phyloP scores from a whole-genome alignment of 2,797 vertebrate species.

The Aplochiton taeniatus region DNA sequence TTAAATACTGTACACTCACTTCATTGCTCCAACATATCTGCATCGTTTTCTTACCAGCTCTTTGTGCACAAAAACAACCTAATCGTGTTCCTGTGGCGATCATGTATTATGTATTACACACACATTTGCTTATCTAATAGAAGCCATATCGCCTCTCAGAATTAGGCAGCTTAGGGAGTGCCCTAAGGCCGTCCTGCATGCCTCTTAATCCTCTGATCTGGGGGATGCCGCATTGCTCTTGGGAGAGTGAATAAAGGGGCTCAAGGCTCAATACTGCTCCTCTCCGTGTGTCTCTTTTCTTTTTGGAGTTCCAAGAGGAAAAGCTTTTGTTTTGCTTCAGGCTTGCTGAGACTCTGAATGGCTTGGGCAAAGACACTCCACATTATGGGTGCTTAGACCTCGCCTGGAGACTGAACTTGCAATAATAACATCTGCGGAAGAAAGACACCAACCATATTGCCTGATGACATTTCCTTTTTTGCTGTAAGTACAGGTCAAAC shows the following conservation, averaged over 20 bases:
- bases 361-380: constrained; percentile 31
- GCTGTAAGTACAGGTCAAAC: constrained; percentile 33
- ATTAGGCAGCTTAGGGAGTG: constrained; percentile 53
- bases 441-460: constrained; percentile 29
- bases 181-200: constrained; percentile 29
- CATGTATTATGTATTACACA: constrained; percentile 61
- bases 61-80: constrained; percentile 45
- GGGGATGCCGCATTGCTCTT: constrained; percentile 45
- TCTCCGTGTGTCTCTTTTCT: constrained; percentile 23
- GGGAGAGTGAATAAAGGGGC: constrained; percentile 43
- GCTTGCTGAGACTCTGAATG: constrained; percentile 32
- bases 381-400: constrained; percentile 30
- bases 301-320: constrained; percentile 40
- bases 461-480: constrained; percentile 13
- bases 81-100: constrained; percentile 36
- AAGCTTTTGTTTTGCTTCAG: constrained; percentile 46
- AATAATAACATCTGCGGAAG: constrained; percentile 43
- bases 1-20: constrained; percentile 40
- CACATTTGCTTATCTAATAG: constrained; percentile 69
- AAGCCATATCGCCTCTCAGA: constrained; percentile 59
- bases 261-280: constrained; percentile 9
- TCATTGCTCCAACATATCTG: constrained; percentile 26
- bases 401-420: constrained; percentile 36
- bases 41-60: constrained; percentile 15
- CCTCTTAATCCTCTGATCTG: constrained; percentile 57